These are phyloP conservation scores for Siphonodentalium dalli DNA, from an alignment of 2,888 invertebrate genomes.

Conservation along the genomic window DNA sequence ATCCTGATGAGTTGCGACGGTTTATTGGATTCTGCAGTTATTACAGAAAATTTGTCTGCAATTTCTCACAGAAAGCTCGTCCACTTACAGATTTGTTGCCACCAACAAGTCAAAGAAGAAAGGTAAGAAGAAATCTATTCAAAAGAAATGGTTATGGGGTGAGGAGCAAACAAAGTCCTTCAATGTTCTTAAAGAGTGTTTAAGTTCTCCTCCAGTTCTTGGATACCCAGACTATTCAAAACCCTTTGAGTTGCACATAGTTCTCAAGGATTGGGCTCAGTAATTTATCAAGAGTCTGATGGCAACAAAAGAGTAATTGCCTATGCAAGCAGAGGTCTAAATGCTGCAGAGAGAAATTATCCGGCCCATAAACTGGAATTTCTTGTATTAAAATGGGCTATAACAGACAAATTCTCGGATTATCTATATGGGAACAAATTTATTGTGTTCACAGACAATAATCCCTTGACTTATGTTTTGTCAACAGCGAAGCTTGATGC, in stretches of 20 bases:
- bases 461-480: conserved; percentile 16
- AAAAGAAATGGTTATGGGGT: conserved; percentile 1
- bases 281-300: no score
- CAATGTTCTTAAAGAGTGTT: neutral
- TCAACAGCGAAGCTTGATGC: conserved; percentile 17
- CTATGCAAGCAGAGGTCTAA: conserved; percentile 12
- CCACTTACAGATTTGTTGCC: conserved; percentile 7
- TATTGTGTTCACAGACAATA: conserved; percentile 16
- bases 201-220: conserved; percentile 8
- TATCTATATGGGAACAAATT: conserved; percentile 16
- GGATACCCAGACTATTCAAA: conserved; percentile 13
- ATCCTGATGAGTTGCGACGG: conserved; percentile 7
- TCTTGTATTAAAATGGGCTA: conserved; percentile 18
- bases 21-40: conserved; percentile 23
- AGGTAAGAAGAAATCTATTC: neutral
- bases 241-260: conserved; percentile 17
- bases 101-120: conserved; percentile 5
- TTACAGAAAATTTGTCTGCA: conserved; percentile 8
- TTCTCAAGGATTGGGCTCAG: conserved; percentile 13
- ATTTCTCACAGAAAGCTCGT: conserved; percentile 10
- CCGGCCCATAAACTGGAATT: conserved; percentile 14
- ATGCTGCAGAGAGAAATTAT: conserved; percentile 11
- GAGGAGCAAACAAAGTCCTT: conserved; percentile 8
- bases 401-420: conserved; percentile 18
- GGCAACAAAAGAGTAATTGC: no score